These are phyloP conservation scores for Tympanoctomys barrerae DNA, from an alignment of 2,797 vertebrate genomes.

Conservation along the genomic window DNA sequence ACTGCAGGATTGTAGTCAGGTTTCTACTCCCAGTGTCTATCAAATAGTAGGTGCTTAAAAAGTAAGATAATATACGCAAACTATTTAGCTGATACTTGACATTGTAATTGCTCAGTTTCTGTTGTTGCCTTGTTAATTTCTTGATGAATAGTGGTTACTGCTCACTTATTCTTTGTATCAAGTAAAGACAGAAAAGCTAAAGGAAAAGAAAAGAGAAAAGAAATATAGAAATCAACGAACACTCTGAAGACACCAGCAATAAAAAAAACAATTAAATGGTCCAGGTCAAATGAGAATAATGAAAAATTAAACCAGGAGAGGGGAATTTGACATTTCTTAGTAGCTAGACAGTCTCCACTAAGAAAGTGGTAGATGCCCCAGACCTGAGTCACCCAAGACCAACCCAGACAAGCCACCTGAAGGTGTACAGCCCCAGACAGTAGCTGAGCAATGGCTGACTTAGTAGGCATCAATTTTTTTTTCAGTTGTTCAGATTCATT, in stretches of 20 bases:
- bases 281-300: neutral
- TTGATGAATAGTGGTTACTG: neutral
- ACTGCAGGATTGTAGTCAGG: neutral
- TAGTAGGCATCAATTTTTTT: neutral
- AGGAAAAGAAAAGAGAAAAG: neutral
- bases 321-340: constrained; percentile 12
- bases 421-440: neutral
- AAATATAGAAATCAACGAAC: neutral
- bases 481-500: constrained; percentile 62
- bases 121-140: neutral
- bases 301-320: constrained; percentile 39
- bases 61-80: neutral
- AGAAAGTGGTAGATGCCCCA: constrained; percentile 9
- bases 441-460: neutral
- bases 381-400: neutral
- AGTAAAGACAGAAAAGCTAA: neutral
- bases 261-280: neutral
- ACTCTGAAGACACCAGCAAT: constrained; percentile 7
- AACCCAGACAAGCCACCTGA: constrained; percentile 21
- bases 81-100: neutral
- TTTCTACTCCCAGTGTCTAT: neutral
- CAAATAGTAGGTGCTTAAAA: neutral
- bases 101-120: neutral
- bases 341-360: neutral
- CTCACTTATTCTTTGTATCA: neutral